Evolutionary conservation across 2,797 vertebrate genomes (phyloP).

Genomic region (Artibeus jamaicensis): DNA sequence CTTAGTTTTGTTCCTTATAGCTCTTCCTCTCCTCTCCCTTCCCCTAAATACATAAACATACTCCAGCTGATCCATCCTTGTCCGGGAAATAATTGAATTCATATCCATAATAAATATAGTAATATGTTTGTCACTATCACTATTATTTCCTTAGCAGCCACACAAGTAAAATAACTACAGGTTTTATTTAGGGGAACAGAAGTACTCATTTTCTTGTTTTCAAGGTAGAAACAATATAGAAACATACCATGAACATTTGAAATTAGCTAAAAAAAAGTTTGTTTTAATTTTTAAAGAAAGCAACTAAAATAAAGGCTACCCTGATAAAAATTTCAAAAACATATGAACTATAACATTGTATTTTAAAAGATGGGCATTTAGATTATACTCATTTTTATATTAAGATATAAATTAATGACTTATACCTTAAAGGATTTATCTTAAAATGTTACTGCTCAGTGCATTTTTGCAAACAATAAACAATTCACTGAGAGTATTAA

Average conservation of each 20-base stretch:
- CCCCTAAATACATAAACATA: background rate
- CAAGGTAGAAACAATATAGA: constrained; percentile 20
- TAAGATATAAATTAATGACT: constrained; percentile 56
- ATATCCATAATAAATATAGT: background rate
- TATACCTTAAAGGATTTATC: constrained; percentile 43
- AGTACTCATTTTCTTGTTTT: background rate
- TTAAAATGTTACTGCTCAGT: constrained; percentile 48
- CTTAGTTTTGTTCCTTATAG: background rate
- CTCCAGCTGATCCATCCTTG: background rate
- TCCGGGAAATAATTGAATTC: constrained; percentile 22
- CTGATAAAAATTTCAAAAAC: constrained; percentile 41
- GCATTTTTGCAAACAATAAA: constrained; percentile 76
- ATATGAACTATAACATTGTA: background rate
- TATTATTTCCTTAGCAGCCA: background rate
- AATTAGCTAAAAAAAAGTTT: background rate
- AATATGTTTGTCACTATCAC: background rate
- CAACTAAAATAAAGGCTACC: constrained; percentile 22
- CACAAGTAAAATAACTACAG: background rate
- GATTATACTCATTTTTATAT: constrained; percentile 44
- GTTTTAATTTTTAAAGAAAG: constrained; percentile 46
- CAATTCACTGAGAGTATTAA: constrained; percentile 72
- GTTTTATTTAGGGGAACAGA: background rate
- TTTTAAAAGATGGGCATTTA: constrained; percentile 60
- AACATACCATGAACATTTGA: constrained; percentile 30
- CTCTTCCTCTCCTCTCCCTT: background rate